Evolutionary conservation across 1,140 invertebrate species (phyloP), one percentile per base, ranked within the genome.

Genomic region (Drosophila serrata): DNA sequence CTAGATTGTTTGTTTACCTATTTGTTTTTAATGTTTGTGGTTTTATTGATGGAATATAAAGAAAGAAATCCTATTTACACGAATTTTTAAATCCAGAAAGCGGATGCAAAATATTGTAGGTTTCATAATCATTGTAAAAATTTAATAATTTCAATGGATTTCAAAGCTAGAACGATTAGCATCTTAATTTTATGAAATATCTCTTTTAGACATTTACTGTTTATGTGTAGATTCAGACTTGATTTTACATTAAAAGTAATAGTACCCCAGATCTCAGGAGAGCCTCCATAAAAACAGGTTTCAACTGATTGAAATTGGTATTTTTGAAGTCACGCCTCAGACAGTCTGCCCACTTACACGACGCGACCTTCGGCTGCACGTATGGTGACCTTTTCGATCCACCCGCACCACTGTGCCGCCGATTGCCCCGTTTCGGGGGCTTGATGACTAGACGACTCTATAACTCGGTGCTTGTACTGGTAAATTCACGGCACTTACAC

Each of bases 361-460:
- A n/a, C 33, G 43, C 37, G 37, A 58, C 57, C 37, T 59, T 59
- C 57, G 24, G 57, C 40, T 7, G 22, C 17, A 4, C 17, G 24
- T 22, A 45, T 45, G 13, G 24, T 59, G 17, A 46, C 57, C 40
- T 45, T 15, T 43, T 40, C 6, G 19, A 60, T 24, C 55, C 58
- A 49, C 37, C 45, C 15, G 29, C 31, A 29, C 65, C 69, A 72
- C 65, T 72, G 68, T 72, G 49, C 64, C 35, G 22, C 22, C 22
- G 51, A 46, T 55, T 55, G 51, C 49, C 49, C 49, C 48, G 56
- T 45, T 70, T 69, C 19, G 65, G 65, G 19, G 62, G 68, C 65
- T 58, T 57, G 65, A 72, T 72, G 67, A 72, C 69, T 72, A 69
- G 65, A 69, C 65, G 31, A 35, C 40, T 62, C 31, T 53, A 53